These are phyloP conservation scores for Acronicta psi DNA, from an alignment of 2,888 invertebrate genomes.

Conservation along the genomic window DNA sequence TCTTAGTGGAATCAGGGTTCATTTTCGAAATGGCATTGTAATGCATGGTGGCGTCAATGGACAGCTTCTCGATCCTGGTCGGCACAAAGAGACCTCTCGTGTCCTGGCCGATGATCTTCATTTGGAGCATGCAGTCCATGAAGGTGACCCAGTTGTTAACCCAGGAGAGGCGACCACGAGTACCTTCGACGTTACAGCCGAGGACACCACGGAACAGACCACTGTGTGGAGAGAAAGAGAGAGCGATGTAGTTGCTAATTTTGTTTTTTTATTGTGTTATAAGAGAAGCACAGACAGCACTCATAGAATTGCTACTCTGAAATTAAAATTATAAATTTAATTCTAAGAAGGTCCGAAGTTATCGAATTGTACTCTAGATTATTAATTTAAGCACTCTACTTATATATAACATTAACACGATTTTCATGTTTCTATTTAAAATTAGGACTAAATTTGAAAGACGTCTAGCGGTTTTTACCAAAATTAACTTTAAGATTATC, in stretches of 20 bases:
- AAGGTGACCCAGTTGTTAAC: constrained; percentile 96
- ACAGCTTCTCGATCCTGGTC: constrained; percentile 92
- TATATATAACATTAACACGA: constrained; percentile 15
- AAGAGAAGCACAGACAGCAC: no score
- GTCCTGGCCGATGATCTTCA: constrained; percentile 92
- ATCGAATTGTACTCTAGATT: constrained; percentile 8
- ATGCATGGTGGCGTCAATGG: constrained; percentile 91
- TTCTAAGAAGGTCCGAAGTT: constrained; percentile 2
- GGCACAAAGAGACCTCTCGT: constrained; percentile 93
- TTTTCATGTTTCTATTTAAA: constrained; percentile 29
- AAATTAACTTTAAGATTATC: background rate
- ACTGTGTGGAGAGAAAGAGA: constrained; percentile 58
- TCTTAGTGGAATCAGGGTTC: constrained; percentile 80
- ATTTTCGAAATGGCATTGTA: constrained; percentile 84
- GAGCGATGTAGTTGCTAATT: background rate
- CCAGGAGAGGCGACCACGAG: constrained; percentile 90
- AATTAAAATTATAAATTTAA: no score
- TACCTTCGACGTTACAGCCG: constrained; percentile 86
- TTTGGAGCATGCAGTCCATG: constrained; percentile 96
- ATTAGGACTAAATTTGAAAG: constrained; percentile 4
- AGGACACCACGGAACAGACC: constrained; percentile 90
- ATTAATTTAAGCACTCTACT: constrained; percentile 17
- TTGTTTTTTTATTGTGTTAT: no score
- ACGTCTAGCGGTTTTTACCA: constrained; percentile 2
- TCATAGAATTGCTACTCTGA: no score